These are phyloP conservation scores for Neuroscelio doddi DNA, from an alignment of 2,888 invertebrate species.

Conservation along the genomic window DNA sequence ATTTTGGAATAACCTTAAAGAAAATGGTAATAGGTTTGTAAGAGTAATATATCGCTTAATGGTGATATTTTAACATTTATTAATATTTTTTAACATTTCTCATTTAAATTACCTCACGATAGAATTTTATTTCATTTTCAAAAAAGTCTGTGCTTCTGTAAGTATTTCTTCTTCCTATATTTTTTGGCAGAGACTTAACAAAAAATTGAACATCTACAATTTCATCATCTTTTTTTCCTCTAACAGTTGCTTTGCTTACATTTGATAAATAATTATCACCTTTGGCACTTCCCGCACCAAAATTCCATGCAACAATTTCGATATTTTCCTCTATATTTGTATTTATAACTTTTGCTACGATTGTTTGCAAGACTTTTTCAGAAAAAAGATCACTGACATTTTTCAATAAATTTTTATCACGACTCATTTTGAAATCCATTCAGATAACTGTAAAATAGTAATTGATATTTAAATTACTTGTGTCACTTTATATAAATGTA, in stretches of 20 bases:
- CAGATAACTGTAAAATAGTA: too few relatives aligned
- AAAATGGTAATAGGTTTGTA: background rate
- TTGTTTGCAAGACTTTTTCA: conserved; percentile 68
- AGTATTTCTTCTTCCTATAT: conserved; percentile 77
- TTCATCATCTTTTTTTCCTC: conserved; percentile 69
- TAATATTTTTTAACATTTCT: too few relatives aligned
- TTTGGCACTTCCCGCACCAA: conserved; percentile 73
- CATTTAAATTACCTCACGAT: conserved; percentile 71
- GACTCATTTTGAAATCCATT: conserved; percentile 17
- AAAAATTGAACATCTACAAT: conserved; percentile 74
- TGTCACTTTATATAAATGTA: too few relatives aligned
- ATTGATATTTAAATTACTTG: too few relatives aligned
- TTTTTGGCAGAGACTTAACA: conserved; percentile 80
- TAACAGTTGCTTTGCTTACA: conserved; percentile 76
- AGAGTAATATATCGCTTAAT: background rate
- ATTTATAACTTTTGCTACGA: conserved; percentile 67
- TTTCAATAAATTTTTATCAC: conserved; percentile 16
- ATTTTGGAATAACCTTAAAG: conserved; percentile 59
- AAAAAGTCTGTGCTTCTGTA: conserved; percentile 81
- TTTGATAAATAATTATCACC: conserved; percentile 83
- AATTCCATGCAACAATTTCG: conserved; percentile 70
- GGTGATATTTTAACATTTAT: too few relatives aligned
- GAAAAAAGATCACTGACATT: conserved; percentile 66
- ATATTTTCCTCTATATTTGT: conserved; percentile 49
- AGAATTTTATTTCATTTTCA: conserved; percentile 81